Evolutionary conservation across 2,797 vertebrate genomes (phyloP), one percentile per base, ranked within the genome.

Genomic region (Tolypeutes matacus): DNA sequence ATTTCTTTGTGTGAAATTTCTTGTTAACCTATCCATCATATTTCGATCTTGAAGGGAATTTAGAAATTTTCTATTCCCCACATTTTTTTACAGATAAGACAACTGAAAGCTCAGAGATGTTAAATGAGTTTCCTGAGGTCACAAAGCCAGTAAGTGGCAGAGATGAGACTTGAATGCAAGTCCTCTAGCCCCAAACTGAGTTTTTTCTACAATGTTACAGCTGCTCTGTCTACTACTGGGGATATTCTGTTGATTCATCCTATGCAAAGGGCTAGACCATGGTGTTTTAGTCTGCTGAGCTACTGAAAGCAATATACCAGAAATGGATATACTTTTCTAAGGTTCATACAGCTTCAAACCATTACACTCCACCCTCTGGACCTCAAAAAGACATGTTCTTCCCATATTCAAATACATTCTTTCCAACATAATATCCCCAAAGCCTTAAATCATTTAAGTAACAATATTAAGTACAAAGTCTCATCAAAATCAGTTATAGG

Each of bases 1-100:
- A 81, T 29, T 89, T 84, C 29, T 89, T 93, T 76, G 5, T 65
- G 17, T 20, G 62, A 89, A 89, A 87, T 90, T 91, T 96, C 73
- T 80, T 89, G n/a, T 77, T 1, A 36, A 72, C 15, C 39, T 75
- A 2, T 86, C 34, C 36, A 1, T 60, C 17, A 8, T 65, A 77
- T 34, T 58, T 92, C 85, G 42, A 69, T 20, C 15, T 4, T n/a
- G n/a, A 83, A 69, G 72, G 25, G 27, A 39, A 76, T 86, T 86
- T 81, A 85, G 36, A 85, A 82, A 64, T 72, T 5, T 60, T 51
- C 90, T 80, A 49, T 23, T 56, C 42, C 11, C 5, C 3, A 21
- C 58, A 72, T 76, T 91, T 42, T 42, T 94, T 88, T 88, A 70
- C 31, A 69, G 31, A 60, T 73, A 64, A 86, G 34, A 78, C 53